A percentile compares a stretch with the other conserved stretches of the same genome.
Evolutionary conservation across 2,888 invertebrate species (phyloP).

Genomic region (Andrena camellia): DNA sequence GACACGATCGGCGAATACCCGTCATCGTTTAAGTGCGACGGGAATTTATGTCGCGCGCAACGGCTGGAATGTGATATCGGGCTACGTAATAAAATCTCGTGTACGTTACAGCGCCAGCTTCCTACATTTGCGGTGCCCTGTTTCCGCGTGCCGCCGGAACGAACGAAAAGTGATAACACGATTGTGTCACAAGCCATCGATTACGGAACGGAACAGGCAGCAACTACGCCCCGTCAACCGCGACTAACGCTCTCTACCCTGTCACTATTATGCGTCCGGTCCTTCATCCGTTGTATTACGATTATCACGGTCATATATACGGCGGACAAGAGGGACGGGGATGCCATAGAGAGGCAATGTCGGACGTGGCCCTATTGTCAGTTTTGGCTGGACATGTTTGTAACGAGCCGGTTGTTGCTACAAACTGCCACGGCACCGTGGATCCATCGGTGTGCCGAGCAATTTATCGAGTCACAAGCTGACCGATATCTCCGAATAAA

Average conservation of each 20-base stretch:
- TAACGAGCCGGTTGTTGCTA: slow-evolving; percentile 71
- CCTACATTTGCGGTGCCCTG: slow-evolving; percentile 42
- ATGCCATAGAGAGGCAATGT: slow-evolving; percentile 49
- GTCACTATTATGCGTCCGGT: slow-evolving; percentile 72
- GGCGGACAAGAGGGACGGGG: slow-evolving; percentile 44
- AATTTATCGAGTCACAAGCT: slow-evolving; percentile 57
- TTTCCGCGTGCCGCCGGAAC: slow-evolving; percentile 5
- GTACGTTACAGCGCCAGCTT: slow-evolving; percentile 9
- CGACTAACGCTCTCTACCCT: slow-evolving; percentile 64
- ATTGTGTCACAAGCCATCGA: slow-evolving; percentile 64
- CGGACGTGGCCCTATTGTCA: slow-evolving; percentile 65
- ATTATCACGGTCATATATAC: slow-evolving; percentile 72
- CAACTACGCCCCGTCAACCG: slow-evolving; percentile 57
- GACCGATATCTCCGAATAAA: slow-evolving; percentile 41
- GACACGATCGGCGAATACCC: slow-evolving; percentile 8
- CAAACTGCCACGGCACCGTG: slow-evolving; percentile 43
- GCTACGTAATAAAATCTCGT: slow-evolving; percentile 35
- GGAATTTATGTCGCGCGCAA: slow-evolving; percentile 11
- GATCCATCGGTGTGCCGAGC: slow-evolving; percentile 30
- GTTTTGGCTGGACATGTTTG: slow-evolving; percentile 62
- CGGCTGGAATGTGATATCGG: slow-evolving; percentile 12
- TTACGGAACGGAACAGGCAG: slow-evolving; percentile 44
- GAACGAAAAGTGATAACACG: slow-evolving; percentile 59
- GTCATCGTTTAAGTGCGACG: slow-evolving; percentile 21
- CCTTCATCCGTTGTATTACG: slow-evolving; percentile 72